These are phyloP conservation scores for Drosophila stalkeri DNA, from an alignment of 2,888 invertebrate genomes.

Conservation along the genomic window DNA sequence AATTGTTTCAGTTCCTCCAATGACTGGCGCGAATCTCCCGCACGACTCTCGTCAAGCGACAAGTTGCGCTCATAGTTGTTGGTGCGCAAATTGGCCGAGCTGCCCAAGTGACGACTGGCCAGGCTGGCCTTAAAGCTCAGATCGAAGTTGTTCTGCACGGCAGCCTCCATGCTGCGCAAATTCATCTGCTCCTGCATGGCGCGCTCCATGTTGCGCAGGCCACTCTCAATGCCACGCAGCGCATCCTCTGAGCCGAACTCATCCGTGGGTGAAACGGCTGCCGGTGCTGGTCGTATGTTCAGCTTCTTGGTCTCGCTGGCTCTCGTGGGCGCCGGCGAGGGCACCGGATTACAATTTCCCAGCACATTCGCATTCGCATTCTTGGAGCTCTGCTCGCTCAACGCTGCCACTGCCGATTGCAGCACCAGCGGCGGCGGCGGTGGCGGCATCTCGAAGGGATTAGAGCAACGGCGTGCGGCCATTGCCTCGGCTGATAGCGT, in stretches of 20 bases:
- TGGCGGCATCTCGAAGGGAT: slow-evolving; percentile 83
- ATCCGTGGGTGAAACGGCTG: slow-evolving; percentile 81
- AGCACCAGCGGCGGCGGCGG: slow-evolving; percentile 74
- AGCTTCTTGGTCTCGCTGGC: slow-evolving; percentile 80
- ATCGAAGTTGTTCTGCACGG: slow-evolving; percentile 79
- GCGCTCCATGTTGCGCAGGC: slow-evolving; percentile 85
- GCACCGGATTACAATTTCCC: slow-evolving; percentile 62
- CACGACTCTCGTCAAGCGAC: slow-evolving; percentile 79
- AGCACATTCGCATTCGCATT: slow-evolving; percentile 51
- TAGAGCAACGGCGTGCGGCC: slow-evolving; percentile 79
- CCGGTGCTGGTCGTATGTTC: slow-evolving; percentile 37
- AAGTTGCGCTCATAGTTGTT: slow-evolving; percentile 82
- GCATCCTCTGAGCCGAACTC: slow-evolving; percentile 85
- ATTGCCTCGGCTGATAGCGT: slow-evolving; percentile 71
- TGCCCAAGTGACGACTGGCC: slow-evolving; percentile 69
- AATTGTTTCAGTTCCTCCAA: slow-evolving; percentile 82
- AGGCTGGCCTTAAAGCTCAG: slow-evolving; percentile 79
- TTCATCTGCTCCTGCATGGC: slow-evolving; percentile 86
- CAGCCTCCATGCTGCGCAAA: slow-evolving; percentile 83
- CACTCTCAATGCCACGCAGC: slow-evolving; percentile 85
- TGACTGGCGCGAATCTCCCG: slow-evolving; percentile 80
- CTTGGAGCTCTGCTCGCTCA: slow-evolving; percentile 73
- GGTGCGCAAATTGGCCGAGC: slow-evolving; percentile 73
- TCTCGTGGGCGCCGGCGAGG: slow-evolving; percentile 81
- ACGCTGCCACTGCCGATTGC: slow-evolving; percentile 70